Evolutionary conservation across 2,797 vertebrate species (phyloP), one percentile per base, ranked within the genome.

Genomic region (Enteromius treurensis): DNA sequence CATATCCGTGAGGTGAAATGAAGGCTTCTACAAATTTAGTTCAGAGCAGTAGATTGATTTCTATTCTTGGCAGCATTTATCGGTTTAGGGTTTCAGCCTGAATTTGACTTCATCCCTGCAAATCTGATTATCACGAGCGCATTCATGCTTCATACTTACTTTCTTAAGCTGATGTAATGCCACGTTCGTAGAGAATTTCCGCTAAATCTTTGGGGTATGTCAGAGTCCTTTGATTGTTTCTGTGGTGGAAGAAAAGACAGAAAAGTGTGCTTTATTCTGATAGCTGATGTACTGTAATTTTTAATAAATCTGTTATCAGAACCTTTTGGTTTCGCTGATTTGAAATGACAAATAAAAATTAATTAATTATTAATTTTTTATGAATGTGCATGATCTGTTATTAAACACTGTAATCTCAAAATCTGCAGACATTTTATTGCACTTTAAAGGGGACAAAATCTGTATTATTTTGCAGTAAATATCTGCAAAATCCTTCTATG

Each of bases 281-380:
- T 64, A 62, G 7, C 60, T 83, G 84, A 90, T 90, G 88, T 85
- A 90, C 76, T 81, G 85, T 80, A 86, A 84, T 89, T 90, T 73
- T 88, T 77, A 94, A 90, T 94, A 87, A 94, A 94, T 89, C 88
- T 85, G 84, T 67, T 70, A 83, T 84, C 74, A 82, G 86, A 82
- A 85, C 81, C 84, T 82, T 78, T 86, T 58, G 86, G 62, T 81
- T 89, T 91, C 84, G 42, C 10, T 45, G 42, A 45, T 13, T 34
- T 65, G 45, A 64, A 79, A 37, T 23, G 0, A 8, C 0, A 0
- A 3, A 26, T 26, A 26, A 26, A 26, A 26, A 17, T 3, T 40
- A 7, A 23, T 5, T 34, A 34, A 34, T 34, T 34, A 40, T 40
- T 8, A 40, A 9, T 8, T 77, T 17, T 32, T 14, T 23, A 5